Conservation (phyloP, 1,140 invertebrate species). For the Hyphantria cunea region DNA sequence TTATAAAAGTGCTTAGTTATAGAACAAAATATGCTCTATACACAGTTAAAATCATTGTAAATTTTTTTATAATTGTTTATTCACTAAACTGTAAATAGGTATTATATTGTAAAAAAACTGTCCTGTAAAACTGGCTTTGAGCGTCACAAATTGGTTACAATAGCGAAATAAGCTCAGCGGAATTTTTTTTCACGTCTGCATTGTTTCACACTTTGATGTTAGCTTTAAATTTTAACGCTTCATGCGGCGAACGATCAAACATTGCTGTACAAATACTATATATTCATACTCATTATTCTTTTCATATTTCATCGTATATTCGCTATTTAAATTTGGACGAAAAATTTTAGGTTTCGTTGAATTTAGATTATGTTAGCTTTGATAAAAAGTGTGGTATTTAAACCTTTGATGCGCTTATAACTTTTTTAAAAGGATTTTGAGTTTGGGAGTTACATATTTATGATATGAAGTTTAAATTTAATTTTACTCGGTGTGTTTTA, state of each 20-base stretch:
- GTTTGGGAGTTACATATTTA: no score
- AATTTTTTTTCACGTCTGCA: slow-evolving; percentile 72
- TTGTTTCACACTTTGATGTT: slow-evolving; percentile 62
- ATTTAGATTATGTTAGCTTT: not conserved
- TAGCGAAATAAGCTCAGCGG: slow-evolving; percentile 64
- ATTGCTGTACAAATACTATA: slow-evolving; percentile 18
- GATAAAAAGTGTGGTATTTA: not conserved
- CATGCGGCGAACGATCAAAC: slow-evolving; percentile 37
- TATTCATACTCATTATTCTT: slow-evolving; percentile 11
- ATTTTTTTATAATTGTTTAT: no score
- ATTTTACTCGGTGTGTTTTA: no score
- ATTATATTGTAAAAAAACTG: no score
- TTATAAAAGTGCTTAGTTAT: no score
- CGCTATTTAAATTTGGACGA: not conserved
- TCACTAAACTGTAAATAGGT: no score
- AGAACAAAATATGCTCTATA: no score
- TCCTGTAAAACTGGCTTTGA: slow-evolving; percentile 40
- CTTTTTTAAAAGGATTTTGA: no score
- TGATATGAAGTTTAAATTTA: no score
- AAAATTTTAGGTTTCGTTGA: not conserved
- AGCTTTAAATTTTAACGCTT: slow-evolving; percentile 59
- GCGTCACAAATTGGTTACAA: slow-evolving; percentile 67
- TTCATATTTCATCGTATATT: slow-evolving; percentile 4
- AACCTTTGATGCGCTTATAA: no score
- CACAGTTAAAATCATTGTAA: no score